These are phyloP conservation scores for Notamacropus eugenii DNA, from an alignment of 2,797 vertebrate species.

Conservation along the genomic window DNA sequence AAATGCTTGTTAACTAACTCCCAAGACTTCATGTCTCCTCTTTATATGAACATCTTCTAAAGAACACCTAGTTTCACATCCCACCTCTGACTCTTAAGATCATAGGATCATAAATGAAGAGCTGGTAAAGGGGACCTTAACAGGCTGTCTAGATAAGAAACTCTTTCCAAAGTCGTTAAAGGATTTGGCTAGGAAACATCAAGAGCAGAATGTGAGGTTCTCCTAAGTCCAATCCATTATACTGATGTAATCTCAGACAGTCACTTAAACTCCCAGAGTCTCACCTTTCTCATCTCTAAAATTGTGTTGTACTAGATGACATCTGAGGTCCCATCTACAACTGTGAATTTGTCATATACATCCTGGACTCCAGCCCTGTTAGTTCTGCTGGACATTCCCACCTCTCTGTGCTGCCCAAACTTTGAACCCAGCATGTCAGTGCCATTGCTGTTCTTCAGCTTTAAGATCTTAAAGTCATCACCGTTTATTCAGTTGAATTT, in stretches of 20 bases:
- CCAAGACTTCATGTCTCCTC: background rate
- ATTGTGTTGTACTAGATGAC: background rate
- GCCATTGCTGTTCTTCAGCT: background rate
- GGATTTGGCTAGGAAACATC: background rate
- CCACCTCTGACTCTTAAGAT: background rate
- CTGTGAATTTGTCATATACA: background rate
- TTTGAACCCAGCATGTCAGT: background rate
- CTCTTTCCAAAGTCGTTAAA: background rate
- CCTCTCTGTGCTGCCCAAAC: background rate
- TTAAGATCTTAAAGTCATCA: background rate
- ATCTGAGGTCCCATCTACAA: background rate
- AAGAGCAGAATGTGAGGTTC: background rate
- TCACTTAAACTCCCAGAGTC: background rate
- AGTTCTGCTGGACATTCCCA: background rate
- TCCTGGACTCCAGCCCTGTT: background rate
- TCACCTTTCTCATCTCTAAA: background rate
- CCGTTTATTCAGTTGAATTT: background rate
- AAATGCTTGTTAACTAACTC: background rate
- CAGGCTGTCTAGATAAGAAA: background rate
- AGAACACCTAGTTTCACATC: background rate
- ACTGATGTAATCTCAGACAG: background rate
- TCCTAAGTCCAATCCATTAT: background rate
- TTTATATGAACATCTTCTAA: background rate
- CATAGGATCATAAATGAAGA: background rate
- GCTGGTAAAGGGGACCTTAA: background rate